Evolutionary conservation across 2,113 vertebrate genomes (phyloP), one percentile per base, ranked within the genome.

Genomic region (Eclectus roratus): DNA sequence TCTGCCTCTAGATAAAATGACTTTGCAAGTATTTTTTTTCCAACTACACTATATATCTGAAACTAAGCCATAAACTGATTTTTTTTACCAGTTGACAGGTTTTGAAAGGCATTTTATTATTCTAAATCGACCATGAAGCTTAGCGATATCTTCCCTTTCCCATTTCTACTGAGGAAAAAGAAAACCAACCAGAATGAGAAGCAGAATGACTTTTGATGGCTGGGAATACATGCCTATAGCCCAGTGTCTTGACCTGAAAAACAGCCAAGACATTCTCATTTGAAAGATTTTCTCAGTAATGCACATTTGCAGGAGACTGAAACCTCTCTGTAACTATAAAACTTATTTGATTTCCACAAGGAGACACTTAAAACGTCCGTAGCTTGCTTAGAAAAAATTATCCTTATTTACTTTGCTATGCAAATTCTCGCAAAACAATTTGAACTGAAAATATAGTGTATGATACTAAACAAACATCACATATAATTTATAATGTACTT

Each of bases 111-210:
- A 11, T 91, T 97, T 97, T 96, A 95, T 96, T 97, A 95, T 95
- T 96, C 92, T 94, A 98, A 98, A 97, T 94, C 89, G 93, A 96
- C 93, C 89, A 85, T 88, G 91, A 98, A 96, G 90, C 73, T 97
- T 94, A 96, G 89, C 6, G 43, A 95, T 92, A 70, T 96, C 64
- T 65, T 97, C 77, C 52, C 64, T 91, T 95, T 94, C 41, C 44
- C 86, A 73, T 91, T 97, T 94, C 84, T 92, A 84, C 21, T 70
- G 49, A 79, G 82, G 41, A 4, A 41, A 46, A 53, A 63, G 43
- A 58, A 56, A 61, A 35, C 33, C 21, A 24, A 35, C 21, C 33
- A 58, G 56, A 46, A 53, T 58, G 37, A 37, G 7, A 58, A 28
- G 7, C 65, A 92, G 71, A 97, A 94, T 91, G 76, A 89, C 70